Percentiles rank a stretch among this genome's conserved stretches.
Conservation (phyloP, 2,113 vertebrate genomes). For the Verasper variegatus region DNA sequence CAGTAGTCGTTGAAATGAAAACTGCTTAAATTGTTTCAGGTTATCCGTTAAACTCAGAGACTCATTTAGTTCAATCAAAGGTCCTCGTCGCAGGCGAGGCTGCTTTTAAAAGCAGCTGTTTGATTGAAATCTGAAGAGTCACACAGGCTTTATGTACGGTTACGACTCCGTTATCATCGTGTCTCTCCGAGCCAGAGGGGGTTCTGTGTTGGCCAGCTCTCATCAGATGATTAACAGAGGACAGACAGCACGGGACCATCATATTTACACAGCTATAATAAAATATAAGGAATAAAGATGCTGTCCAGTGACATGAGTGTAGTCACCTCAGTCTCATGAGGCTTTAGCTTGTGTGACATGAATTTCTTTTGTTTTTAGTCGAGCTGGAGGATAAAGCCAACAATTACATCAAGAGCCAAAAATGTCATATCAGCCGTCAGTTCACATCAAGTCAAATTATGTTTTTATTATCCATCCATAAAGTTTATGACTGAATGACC, state of each 20-base stretch:
- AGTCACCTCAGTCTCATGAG: not conserved
- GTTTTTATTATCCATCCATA: no score
- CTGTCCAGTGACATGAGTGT: not conserved
- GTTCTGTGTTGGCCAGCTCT: constrained; percentile 5
- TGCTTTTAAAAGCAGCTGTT: constrained; percentile 17
- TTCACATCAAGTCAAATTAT: no score
- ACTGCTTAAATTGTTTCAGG: not conserved
- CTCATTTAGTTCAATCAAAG: constrained; percentile 34
- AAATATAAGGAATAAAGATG: constrained; percentile 8
- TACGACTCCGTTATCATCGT: not conserved
- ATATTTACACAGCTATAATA: not conserved
- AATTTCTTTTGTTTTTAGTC: not conserved
- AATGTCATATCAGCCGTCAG: no score
- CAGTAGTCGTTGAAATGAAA: not conserved
- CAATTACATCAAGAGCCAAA: no score
- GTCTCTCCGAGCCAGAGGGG: not conserved
- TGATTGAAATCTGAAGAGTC: constrained; percentile 14
- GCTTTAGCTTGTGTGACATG: not conserved
- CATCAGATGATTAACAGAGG: constrained; percentile 29
- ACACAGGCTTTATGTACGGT: constrained; percentile 19
- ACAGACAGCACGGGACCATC: not conserved
- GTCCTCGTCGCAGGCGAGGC: constrained; percentile 5
- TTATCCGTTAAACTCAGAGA: constrained; percentile 2
- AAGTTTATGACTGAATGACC: no score
- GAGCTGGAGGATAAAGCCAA: no score